Evolutionary conservation across 2,888 invertebrate genomes (phyloP), one percentile per base, ranked within the genome.

Genomic region (Baccha elongata): DNA sequence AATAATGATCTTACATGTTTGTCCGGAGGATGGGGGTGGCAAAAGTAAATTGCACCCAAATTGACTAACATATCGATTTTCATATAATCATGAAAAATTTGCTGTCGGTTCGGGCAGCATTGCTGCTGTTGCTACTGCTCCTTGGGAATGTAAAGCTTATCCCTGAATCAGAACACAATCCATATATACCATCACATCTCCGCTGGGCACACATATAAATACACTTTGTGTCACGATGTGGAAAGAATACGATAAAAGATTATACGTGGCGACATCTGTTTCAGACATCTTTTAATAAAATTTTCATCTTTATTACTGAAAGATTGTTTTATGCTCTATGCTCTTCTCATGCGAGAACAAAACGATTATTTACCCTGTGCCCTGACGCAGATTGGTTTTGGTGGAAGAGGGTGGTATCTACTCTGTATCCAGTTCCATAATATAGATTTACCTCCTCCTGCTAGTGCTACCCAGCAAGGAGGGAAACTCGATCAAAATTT

Each of bases 251-350:
- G 90, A 91, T 91, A 91, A 91, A 91, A 91, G 91, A 91, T 91
- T 91, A 90, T 90, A 80, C 84, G 84, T 84, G 69, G 88, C 87
- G 89, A 89, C 91, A 91, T 91, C 91, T 91, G 91, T 88, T 90
- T 89, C 87, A 88, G 91, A 91, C 91, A 91, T 90, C 90, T 91
- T 91, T 91, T 91, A 91, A 91, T 91, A 91, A 91, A 91, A 91
- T 90, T 90, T 91, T 91, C 91, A 91, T 91, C 91, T 90, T 90
- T 91, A 91, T 91, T 91, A 90, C 89, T 87, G 88, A 89, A 89
- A 88, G 88, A 90, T 89, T 89, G 89, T 90, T 90, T 90, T 90
- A 90, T 90, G 87, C 86, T 86, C 69, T 81, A 71, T 71, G 71
- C 60, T 62, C 48, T 71, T 71, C 81, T 58, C 81, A 46, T 75